Base-by-base conservation (phyloP, 2,888 invertebrate species). In the Pemphredon lugubris region DNA sequence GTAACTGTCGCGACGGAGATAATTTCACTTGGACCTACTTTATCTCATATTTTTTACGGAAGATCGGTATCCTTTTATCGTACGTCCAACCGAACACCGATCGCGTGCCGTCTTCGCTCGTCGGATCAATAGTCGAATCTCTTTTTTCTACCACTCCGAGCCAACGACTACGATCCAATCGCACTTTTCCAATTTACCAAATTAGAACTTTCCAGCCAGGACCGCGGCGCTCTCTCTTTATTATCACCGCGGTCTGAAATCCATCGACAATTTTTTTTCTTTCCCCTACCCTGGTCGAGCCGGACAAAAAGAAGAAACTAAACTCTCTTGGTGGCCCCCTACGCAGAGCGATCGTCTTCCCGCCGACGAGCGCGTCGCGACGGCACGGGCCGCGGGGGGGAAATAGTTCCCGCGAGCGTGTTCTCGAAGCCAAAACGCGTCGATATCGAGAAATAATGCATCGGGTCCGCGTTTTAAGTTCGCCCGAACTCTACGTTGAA, bases 371-470 rank as follows among this genome's bases (percentile, higher is more conserved):
- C n/a, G n/a, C n/a, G n/a, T n/a, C n/a, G n/a, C n/a, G n/a, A n/a
- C n/a, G n/a, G n/a, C n/a, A n/a, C n/a, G n/a, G n/a, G n/a, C n/a
- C n/a, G n/a, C n/a, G n/a, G n/a, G n/a, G n/a, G 26, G 26, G 26
- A 26, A 9, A n/a, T 7, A 34, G 34, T n/a, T 2, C n/a, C 34
- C 11, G 34, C n/a, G n/a, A n/a, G 16, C 4, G 16, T 14, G 14
- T 40, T 40, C 16, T 16, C n/a, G n/a, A n/a, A 30, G 7, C 6
- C 21, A 14, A 32, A 47, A 39, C 34, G 51, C 59, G 60, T 72
- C 73, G 73, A 72, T 73, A 61, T 54, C 73, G 48, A 23, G 73
- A 66, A 73, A 73, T 73, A 73, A 65, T 63, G 50, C 44, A 69
- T 63, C 68, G 58, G 47, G 57, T 39, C 37, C 50, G 44, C 70